Evolutionary conservation across 2,888 invertebrate species (phyloP).

Genomic region (Eledona agricola): DNA sequence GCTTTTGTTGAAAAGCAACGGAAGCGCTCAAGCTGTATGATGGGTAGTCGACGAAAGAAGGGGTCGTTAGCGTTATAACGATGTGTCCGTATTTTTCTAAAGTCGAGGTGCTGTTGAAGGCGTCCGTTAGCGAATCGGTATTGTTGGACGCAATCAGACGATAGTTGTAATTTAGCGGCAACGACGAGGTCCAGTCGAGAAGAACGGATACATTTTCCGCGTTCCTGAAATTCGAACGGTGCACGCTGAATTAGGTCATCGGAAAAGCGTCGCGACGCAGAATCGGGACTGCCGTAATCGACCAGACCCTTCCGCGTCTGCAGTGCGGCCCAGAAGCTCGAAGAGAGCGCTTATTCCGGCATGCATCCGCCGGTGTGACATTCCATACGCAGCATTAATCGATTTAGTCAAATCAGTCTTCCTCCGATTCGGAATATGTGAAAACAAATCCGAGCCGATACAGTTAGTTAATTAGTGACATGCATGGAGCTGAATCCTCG

Average conservation of each 20-base stretch:
- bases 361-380: slow-evolving; percentile 15
- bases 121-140: slow-evolving; percentile 3
- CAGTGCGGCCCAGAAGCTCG: slow-evolving; percentile 35
- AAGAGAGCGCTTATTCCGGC: slow-evolving; percentile 19
- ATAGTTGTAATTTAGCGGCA: slow-evolving; percentile 41
- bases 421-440: slow-evolving; percentile 17
- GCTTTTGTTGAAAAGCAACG: slow-evolving; percentile 27
- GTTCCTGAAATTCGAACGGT: slow-evolving; percentile 37
- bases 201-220: slow-evolving; percentile 38
- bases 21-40: slow-evolving; percentile 33
- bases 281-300: slow-evolving; percentile 28
- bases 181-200: slow-evolving; percentile 41
- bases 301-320: slow-evolving; percentile 28
- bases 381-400: not conserved
- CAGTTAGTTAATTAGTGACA: slow-evolving; percentile 5
- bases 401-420: slow-evolving; percentile 25
- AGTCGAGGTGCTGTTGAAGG: slow-evolving; percentile 4
- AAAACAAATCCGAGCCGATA: slow-evolving; percentile 37
- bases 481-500: slow-evolving; percentile 10
- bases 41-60: slow-evolving; percentile 36
- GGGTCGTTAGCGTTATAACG: slow-evolving; percentile 32
- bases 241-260: slow-evolving; percentile 27
- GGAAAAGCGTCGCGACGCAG: slow-evolving; percentile 29
- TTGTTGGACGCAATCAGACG: slow-evolving; percentile 9
- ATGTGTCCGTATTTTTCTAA: slow-evolving; percentile 28